phyloP scores from a whole-genome alignment of 2,888 invertebrate species.

The Aethes cnicana region DNA sequence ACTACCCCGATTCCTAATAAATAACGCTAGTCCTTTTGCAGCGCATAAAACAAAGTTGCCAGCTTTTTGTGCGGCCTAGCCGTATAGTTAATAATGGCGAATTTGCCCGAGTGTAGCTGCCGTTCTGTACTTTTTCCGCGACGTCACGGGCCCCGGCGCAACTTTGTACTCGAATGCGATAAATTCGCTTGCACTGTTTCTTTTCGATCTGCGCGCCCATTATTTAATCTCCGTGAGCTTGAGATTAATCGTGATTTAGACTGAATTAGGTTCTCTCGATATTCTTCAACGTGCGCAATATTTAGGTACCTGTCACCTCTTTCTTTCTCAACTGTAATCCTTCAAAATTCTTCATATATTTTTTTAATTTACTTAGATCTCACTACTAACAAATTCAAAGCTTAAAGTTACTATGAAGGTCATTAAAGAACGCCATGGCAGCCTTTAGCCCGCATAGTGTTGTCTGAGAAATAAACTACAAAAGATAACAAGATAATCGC shows the following conservation, averaged over 20 bases:
- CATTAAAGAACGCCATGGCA: background rate
- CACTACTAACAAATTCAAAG: too few relatives aligned
- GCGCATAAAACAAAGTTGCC: constrained; percentile 40
- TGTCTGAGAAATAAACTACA: constrained; percentile 47
- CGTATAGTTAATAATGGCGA: constrained; percentile 26
- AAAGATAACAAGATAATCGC: constrained; percentile 70
- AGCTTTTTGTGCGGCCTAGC: constrained; percentile 26
- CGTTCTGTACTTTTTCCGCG: constrained; percentile 9
- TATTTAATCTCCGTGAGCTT: too few relatives aligned
- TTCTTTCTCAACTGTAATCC: too few relatives aligned
- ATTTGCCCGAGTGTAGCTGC: constrained; percentile 18
- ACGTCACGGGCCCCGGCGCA: constrained; percentile 16
- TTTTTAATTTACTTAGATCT: too few relatives aligned
- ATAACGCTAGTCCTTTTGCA: constrained; percentile 58
- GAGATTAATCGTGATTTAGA: too few relatives aligned
- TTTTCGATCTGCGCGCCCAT: background rate
- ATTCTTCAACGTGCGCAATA: too few relatives aligned
- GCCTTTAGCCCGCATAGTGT: constrained; percentile 1
- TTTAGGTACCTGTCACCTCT: too few relatives aligned
- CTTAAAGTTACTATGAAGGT: too few relatives aligned
- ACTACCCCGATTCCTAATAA: constrained; percentile 66
- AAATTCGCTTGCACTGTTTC: background rate
- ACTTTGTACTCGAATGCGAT: constrained; percentile 3
- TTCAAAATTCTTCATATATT: too few relatives aligned
- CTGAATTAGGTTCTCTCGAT: too few relatives aligned